A percentile compares a stretch with the other conserved stretches of the same genome.
Evolutionary conservation across 2,113 vertebrate genomes (phyloP).

Genomic region (Microtus montanus): DNA sequence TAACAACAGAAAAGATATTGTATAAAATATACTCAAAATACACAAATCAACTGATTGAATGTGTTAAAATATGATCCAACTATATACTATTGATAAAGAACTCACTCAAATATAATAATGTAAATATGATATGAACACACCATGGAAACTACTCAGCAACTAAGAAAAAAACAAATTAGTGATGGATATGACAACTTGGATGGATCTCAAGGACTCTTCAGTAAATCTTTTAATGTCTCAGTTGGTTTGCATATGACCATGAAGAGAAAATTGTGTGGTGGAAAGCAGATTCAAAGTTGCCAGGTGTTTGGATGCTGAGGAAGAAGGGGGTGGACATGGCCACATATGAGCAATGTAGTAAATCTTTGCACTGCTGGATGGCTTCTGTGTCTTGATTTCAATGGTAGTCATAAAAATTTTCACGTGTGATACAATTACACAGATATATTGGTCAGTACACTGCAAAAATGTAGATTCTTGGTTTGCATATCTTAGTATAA

Average conservation of each 20-base stretch:
- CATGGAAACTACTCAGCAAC: not conserved
- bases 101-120: not conserved
- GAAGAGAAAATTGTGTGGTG: not conserved
- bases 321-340: not conserved
- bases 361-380: not conserved
- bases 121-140: not conserved
- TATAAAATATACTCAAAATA: not conserved
- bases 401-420: not conserved
- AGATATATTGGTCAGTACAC: not conserved
- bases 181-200: not conserved
- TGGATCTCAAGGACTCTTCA: not conserved
- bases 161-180: not conserved
- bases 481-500: conserved; percentile 38
- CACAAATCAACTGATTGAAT: not conserved
- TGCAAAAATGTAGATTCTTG: not conserved
- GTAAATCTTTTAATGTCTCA: not conserved
- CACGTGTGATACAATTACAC: not conserved
- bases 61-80: not conserved
- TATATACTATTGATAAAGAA: not conserved
- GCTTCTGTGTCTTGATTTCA: not conserved
- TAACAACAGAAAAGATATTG: not conserved
- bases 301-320: not conserved
- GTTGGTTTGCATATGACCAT: not conserved
- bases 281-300: not conserved
- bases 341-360: not conserved